A percentile compares a stretch with the other conserved stretches of the same genome.
phyloP scores from a whole-genome alignment of 2,113 vertebrate species.

The Antechinus flavipes region DNA sequence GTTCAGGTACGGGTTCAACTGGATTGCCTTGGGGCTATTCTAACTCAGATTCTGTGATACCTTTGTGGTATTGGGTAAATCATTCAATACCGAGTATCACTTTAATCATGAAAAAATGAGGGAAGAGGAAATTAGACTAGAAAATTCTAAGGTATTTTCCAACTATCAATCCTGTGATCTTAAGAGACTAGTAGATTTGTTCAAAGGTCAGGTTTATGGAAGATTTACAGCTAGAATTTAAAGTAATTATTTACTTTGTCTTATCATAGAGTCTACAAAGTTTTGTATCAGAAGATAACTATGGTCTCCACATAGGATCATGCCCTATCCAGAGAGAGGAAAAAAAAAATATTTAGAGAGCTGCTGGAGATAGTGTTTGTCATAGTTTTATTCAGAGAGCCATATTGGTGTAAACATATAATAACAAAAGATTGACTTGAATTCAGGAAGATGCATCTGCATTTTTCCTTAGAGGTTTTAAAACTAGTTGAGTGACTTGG shows the following conservation, averaged over 20 bases:
- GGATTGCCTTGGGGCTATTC: neutral
- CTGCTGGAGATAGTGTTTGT: neutral
- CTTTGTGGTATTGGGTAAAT: neutral
- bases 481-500: neutral
- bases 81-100: neutral
- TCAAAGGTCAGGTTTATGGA: neutral
- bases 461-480: neutral
- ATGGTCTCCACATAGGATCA: neutral
- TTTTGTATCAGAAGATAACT: neutral
- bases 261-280: neutral
- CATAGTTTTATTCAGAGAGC: neutral
- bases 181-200: neutral
- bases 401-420: neutral
- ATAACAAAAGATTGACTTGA: neutral
- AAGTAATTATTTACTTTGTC: neutral
- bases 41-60: neutral
- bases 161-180: neutral
- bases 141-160: neutral
- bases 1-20: neutral
- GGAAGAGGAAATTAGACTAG: neutral
- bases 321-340: neutral
- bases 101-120: neutral
- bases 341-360: neutral
- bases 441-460: neutral
- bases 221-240: neutral